phyloP scores from a whole-genome alignment of 2,113 vertebrate species.

The Anas platyrhynchos region DNA sequence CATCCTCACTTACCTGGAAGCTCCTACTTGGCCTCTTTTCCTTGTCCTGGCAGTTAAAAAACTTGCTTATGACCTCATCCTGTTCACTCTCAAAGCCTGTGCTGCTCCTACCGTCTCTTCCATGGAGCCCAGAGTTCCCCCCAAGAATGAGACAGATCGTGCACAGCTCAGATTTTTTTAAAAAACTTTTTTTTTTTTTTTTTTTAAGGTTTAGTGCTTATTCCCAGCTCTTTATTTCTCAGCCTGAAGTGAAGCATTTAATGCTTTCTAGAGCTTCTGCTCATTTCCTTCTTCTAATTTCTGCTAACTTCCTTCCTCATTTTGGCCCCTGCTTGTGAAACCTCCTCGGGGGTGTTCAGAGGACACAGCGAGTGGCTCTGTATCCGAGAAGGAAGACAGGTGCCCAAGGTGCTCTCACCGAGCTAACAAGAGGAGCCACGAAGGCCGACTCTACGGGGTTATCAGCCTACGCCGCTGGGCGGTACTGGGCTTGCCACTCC shows the following conservation, averaged over 20 bases:
- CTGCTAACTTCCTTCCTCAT: neutral
- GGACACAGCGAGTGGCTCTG: neutral
- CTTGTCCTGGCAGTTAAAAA: neutral
- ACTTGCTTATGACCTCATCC: neutral
- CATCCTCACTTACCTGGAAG: fast-evolving
- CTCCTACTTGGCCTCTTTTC: neutral
- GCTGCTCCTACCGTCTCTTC: neutral
- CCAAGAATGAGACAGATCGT: fast-evolving
- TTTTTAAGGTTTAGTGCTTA: neutral
- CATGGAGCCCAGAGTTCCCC: neutral
- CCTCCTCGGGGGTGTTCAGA: neutral
- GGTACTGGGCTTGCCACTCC: slow-evolving; percentile 24
- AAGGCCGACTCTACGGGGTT: neutral
- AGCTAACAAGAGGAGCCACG: neutral
- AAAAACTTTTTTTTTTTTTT: no score
- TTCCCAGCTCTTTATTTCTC: no score
- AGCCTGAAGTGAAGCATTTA: neutral
- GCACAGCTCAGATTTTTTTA: neutral
- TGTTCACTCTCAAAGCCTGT: fast-evolving
- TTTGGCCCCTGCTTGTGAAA: neutral
- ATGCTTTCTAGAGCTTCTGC: neutral
- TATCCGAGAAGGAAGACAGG: neutral
- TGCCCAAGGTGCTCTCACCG: neutral
- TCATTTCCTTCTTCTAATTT: no score
- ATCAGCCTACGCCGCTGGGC: neutral